These are phyloP conservation scores for Fratercula arctica DNA, from an alignment of 2,797 vertebrate species.

Conservation along the genomic window DNA sequence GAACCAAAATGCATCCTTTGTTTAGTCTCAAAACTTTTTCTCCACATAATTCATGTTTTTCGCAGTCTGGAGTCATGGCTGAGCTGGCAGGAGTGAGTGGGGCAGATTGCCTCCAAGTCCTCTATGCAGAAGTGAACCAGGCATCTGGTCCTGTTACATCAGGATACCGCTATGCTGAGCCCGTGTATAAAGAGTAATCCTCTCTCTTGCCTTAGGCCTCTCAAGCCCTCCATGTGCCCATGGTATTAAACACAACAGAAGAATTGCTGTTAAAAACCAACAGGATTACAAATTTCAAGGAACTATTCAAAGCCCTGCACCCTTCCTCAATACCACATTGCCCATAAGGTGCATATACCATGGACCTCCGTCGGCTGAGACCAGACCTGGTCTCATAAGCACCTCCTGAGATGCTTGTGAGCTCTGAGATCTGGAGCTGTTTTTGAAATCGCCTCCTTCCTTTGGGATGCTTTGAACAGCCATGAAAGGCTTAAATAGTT, in stretches of 20 bases:
- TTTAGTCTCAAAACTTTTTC: background rate
- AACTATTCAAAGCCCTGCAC: background rate
- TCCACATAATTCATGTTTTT: background rate
- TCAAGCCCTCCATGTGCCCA: background rate
- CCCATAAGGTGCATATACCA: background rate
- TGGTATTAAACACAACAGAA: background rate
- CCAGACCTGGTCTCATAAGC: background rate
- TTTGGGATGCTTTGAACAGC: background rate
- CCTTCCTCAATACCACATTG: background rate
- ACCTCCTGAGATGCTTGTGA: background rate
- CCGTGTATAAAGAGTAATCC: background rate
- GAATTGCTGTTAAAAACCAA: background rate
- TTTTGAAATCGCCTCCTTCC: background rate
- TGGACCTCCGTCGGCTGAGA: accelerated
- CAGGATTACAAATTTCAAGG: background rate
- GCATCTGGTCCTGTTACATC: constrained; percentile 12
- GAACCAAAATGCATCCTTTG: background rate
- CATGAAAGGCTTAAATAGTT: background rate
- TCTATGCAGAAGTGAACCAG: background rate
- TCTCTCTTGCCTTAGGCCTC: constrained; percentile 2
- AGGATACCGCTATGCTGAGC: background rate
- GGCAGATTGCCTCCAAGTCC: background rate
- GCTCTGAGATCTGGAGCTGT: background rate
- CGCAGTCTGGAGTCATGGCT: background rate
- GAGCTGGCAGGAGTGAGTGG: background rate